Evolutionary conservation across 2,113 vertebrate species (phyloP), one percentile per base, ranked within the genome.

Genomic region (Calyptomena viridis): DNA sequence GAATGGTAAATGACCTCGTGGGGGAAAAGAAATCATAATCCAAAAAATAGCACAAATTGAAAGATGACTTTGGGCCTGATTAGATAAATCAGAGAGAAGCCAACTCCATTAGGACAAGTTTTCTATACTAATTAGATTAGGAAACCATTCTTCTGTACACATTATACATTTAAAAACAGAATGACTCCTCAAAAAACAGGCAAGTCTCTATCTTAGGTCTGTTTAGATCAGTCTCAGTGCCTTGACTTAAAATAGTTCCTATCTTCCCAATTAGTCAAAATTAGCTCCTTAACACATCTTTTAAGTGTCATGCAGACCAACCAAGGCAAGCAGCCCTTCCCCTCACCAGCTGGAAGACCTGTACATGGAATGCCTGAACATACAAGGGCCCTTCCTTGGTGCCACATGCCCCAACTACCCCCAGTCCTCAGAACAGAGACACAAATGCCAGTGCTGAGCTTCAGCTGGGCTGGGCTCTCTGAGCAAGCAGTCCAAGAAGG

Each of bases 81-180:
- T n/a, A 87, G 44, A 64, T 87, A 79, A 91, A 90, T 66, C 44
- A 86, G 35, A 79, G 24, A 68, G 21, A 87, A 79, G 37, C 67
- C 87, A 94, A 79, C 21, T 72, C 71, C 53, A 79, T 28, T 28
- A 71, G 80, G 76, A 53, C 44, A 74, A 90, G 53, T 89, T 59
- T 50, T 71, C 73, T 89, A 14, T 40, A 53, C 47, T 68, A 90
- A 84, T 84, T 84, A 92, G 59, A 92, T 92, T 78, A 90, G 71
- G n/a, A 84, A 94, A 56, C 28, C 25, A 49, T 44, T 72, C 44
- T 72, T 92, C 56, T 47, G 6, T 69, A 58, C 12, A 73, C 6
- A 42, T 50, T 42, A 66, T 53, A 24, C 69, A 58, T 63, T 67
- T 30, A 50, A 44, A 87, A 72, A 10, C n/a, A 64, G 35, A 91